Base-by-base conservation (phyloP, 2,113 vertebrate genomes). In the Clinocottus analis region DNA sequence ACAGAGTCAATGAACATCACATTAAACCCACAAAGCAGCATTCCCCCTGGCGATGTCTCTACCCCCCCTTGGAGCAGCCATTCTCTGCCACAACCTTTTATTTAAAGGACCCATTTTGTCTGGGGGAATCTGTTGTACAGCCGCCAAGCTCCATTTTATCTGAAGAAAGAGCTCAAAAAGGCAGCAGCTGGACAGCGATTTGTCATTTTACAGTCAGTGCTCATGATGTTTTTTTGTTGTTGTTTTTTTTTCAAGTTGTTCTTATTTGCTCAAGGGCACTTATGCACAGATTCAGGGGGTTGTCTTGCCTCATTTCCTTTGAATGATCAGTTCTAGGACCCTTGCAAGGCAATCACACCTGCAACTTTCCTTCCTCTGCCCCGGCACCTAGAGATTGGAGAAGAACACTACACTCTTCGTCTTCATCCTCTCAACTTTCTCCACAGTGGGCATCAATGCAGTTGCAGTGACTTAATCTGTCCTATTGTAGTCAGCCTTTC, bases 41-140 rank as follows among this genome's bases (percentile, higher is more conserved):
- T 11, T 71, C 59, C 80, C 65, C 25, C 67, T 0, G 33, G 78
- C 8, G 25, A 49, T 41, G 66, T 64, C 8, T 31, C 53, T 55
- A 41, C 56, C 72, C 61, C 67, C n/a, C 39, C 43, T 58, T 10
- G 21, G 35, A 77, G 72, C 37, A 58, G 72, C 70, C 61, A 68
- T 70, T 79, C 62, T 74, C 68, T 37, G 25, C 19, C 61, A 43
- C 65, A 62, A 75, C 73, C 79, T 71, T 65, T 69, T 56, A 79
- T 80, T 80, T 73, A 75, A 77, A 80, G 72, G 62, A 59, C 73
- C 73, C 79, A 72, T 86, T 86, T 84, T 82, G 75, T 82, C 31
- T 25, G 55, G 37, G 67, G 39, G 66, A 53, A 33, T 53, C 13
- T 49, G 63, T 77, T 87, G 61, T 25, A 75, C 60, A 56, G 64